phyloP scores from a whole-genome alignment of 2,888 invertebrate species.

The Eupithecia dodoneata region DNA sequence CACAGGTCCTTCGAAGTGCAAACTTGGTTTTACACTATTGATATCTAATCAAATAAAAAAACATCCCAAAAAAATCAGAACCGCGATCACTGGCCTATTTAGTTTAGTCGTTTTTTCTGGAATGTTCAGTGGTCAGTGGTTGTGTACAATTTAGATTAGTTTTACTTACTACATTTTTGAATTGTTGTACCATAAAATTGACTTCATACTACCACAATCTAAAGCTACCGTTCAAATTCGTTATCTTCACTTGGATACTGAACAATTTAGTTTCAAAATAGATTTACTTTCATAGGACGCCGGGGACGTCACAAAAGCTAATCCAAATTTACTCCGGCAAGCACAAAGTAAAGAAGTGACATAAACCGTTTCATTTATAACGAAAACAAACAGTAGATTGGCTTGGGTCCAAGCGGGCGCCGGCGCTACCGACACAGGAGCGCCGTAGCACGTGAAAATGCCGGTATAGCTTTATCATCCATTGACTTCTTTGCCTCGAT shows the following conservation, averaged over 20 bases:
- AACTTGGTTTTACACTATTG: no score
- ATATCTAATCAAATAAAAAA: no score
- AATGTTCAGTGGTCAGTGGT: not conserved
- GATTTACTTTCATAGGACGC: slow-evolving; percentile 25
- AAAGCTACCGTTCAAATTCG: not conserved
- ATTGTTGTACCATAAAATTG: not conserved
- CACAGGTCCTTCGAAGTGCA: no score
- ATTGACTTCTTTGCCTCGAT: slow-evolving; percentile 48
- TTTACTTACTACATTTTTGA: not conserved
- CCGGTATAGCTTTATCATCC: slow-evolving; percentile 64
- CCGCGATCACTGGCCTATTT: slow-evolving; percentile 47
- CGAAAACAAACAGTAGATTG: slow-evolving; percentile 79
- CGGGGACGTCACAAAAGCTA: slow-evolving; percentile 27
- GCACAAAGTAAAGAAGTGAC: slow-evolving; percentile 33
- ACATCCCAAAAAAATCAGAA: no score
- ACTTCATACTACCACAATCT: not conserved
- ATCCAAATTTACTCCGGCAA: slow-evolving; percentile 28
- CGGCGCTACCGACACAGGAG: slow-evolving; percentile 66
- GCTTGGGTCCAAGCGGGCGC: slow-evolving; percentile 74
- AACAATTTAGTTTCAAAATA: slow-evolving; percentile 25
- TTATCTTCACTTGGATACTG: not conserved
- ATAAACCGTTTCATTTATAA: slow-evolving; percentile 56
- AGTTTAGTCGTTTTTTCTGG: slow-evolving; percentile 47
- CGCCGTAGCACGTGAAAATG: slow-evolving; percentile 56
- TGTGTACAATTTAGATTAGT: not conserved